These are phyloP conservation scores for Bos indicus DNA, from an alignment of 2,113 vertebrate genomes.

Conservation along the genomic window DNA sequence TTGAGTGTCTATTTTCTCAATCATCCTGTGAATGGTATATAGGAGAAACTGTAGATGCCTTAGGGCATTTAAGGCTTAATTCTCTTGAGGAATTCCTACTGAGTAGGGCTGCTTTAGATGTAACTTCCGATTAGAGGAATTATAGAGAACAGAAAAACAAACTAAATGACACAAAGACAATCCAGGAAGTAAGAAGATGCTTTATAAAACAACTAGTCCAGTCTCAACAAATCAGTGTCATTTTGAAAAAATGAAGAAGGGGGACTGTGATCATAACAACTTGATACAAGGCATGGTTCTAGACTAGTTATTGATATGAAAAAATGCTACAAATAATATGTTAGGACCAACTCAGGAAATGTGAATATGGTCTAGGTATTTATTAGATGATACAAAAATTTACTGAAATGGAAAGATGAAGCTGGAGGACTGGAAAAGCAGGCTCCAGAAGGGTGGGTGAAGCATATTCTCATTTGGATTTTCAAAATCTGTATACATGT, in stretches of 20 bases:
- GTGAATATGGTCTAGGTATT: neutral
- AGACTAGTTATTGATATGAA: neutral
- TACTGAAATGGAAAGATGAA: neutral
- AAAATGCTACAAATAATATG: constrained; percentile 4
- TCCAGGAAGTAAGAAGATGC: neutral
- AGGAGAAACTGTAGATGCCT: neutral
- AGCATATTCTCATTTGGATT: neutral
- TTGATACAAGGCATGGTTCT: neutral
- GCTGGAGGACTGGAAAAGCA: neutral
- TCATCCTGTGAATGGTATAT: neutral
- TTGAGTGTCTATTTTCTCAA: neutral
- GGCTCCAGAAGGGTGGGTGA: neutral
- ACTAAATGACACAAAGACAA: constrained; percentile 21
- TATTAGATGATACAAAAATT: neutral
- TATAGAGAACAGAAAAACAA: neutral
- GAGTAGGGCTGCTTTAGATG: neutral
- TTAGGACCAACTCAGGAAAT: neutral
- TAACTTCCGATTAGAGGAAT: neutral
- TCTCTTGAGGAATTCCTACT: neutral
- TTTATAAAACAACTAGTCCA: neutral
- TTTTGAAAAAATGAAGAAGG: neutral
- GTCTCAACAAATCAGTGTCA: neutral
- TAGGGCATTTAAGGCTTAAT: neutral
- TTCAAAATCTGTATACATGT: neutral
- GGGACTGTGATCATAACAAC: neutral